Conservation (phyloP, 2,888 invertebrate genomes). For the Mesorhabditis sp. region DNA sequence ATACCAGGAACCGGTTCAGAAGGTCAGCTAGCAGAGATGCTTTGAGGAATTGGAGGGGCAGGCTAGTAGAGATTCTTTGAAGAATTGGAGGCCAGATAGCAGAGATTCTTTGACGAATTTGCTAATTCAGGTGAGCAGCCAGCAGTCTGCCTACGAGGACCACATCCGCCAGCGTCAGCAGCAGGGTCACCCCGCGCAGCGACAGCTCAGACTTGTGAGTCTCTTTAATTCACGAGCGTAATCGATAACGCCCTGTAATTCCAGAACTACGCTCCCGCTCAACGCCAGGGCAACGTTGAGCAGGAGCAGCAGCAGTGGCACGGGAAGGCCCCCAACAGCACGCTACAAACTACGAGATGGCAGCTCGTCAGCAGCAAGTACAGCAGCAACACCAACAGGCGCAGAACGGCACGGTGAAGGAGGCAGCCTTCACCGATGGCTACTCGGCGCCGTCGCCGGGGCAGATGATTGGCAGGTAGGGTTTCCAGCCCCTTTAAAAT, state of each 20-base stretch:
- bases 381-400: conserved; percentile 23
- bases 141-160: conserved; percentile 6
- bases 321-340: conserved; percentile 14
- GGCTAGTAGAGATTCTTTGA: neutral
- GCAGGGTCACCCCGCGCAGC: neutral
- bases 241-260: too few species aligned
- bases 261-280: neutral
- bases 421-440: conserved; percentile 19
- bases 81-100: neutral
- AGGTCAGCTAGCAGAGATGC: neutral
- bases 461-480: conserved; percentile 11
- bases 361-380: conserved; percentile 9
- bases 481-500: neutral
- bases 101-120: neutral
- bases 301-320: neutral
- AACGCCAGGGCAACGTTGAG: neutral
- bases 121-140: neutral
- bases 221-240: too few species aligned
- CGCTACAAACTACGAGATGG: conserved; percentile 6
- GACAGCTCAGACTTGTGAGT: neutral
- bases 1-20: neutral
- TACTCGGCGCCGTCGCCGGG: conserved; percentile 21
- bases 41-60: neutral
- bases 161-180: neutral
- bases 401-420: conserved; percentile 23